Evolutionary conservation across 2,888 invertebrate genomes (phyloP).

Genomic region (Scotopteryx bipunctaria): DNA sequence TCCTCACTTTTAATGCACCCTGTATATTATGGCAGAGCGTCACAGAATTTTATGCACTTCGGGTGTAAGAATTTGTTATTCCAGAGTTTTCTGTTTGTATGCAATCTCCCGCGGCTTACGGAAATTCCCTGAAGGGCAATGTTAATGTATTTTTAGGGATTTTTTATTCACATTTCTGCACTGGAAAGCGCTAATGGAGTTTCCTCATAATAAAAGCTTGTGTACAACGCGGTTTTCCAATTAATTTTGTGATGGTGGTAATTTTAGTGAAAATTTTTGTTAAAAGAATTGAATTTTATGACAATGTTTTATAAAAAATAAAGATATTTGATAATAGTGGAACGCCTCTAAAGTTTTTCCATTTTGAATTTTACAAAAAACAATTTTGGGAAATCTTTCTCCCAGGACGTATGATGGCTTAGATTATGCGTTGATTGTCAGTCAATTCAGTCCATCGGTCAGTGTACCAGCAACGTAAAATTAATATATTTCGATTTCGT

Average conservation of each 20-base stretch:
- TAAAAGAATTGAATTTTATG: constrained; percentile 3
- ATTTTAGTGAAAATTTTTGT: constrained; percentile 4
- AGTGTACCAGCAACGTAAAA: no score
- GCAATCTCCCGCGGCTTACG: constrained; percentile 19
- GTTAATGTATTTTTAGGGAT: constrained; percentile 30
- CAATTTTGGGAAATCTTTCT: no score
- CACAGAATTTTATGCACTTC: constrained; percentile 30
- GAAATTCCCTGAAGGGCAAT: constrained; percentile 27
- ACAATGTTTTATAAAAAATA: neutral
- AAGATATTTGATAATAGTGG: no score
- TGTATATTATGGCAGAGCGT: constrained; percentile 6
- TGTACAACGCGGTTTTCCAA: constrained; percentile 27
- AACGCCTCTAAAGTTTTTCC: no score
- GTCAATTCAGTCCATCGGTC: no score
- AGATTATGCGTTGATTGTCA: no score
- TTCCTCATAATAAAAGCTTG: constrained; percentile 21
- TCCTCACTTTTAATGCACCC: constrained; percentile 15
- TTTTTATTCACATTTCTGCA: constrained; percentile 26
- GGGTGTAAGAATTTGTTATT: constrained; percentile 34
- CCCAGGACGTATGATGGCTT: no score
- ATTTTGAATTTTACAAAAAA: no score
- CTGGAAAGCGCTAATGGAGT: constrained; percentile 32
- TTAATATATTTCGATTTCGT: no score
- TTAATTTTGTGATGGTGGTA: constrained; percentile 16
- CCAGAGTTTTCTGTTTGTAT: constrained; percentile 21